phyloP scores from a whole-genome alignment of 2,797 vertebrate genomes.

The Pseudomugil tenellus region DNA sequence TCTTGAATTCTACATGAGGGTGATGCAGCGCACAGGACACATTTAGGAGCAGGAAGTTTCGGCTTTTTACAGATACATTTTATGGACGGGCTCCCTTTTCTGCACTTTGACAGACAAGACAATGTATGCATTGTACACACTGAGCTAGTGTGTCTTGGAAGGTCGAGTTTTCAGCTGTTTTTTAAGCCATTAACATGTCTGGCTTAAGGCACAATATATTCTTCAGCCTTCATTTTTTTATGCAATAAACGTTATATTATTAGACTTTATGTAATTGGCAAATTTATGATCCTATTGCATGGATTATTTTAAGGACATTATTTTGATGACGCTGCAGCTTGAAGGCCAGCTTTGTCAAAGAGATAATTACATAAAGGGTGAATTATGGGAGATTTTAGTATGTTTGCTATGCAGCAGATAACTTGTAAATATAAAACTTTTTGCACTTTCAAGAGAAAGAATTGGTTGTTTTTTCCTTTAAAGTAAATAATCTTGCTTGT shows the following conservation, averaged over 20 bases:
- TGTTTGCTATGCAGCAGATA: too few species aligned
- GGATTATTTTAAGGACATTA: neutral
- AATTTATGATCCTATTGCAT: neutral
- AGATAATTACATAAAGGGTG: neutral
- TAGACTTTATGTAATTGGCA: neutral
- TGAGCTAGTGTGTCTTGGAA: conserved; percentile 2
- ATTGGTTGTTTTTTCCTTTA: neutral
- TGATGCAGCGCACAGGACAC: neutral
- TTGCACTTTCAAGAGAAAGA: neutral
- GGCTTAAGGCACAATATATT: neutral
- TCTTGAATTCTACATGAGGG: conserved; percentile 14
- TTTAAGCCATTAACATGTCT: neutral
- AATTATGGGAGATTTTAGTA: too few species aligned
- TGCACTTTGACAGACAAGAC: conserved; percentile 35
- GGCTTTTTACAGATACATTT: neutral
- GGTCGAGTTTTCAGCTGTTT: neutral
- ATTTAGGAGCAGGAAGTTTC: neutral
- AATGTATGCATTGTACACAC: conserved; percentile 49
- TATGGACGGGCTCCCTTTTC: conserved; percentile 24
- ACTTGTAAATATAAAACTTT: too few species aligned
- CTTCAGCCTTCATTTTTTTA: neutral
- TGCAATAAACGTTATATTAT: neutral
- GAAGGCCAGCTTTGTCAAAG: neutral
- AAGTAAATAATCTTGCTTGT: neutral
- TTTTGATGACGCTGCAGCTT: neutral